A percentile compares a stretch with the other conserved stretches of the same genome.
Conservation (phyloP, 2,113 vertebrate genomes). For the Geococcyx californianus region DNA sequence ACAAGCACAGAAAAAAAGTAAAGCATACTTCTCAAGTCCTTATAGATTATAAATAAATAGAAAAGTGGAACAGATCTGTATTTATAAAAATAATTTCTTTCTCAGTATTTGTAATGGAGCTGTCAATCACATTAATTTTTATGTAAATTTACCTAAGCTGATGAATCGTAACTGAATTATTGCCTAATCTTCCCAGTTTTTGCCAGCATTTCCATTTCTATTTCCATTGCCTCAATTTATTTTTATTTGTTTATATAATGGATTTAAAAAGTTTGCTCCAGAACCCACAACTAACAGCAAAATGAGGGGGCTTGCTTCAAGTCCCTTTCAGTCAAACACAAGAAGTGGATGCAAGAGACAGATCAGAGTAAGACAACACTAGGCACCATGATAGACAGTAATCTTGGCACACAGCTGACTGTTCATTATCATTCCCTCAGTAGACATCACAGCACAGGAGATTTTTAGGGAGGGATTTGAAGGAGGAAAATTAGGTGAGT, state of each 20-base stretch:
- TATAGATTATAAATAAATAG: constrained; percentile 1
- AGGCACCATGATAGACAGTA: constrained; percentile 33
- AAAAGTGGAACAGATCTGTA: not conserved
- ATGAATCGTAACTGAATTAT: constrained; percentile 50
- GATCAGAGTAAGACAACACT: not conserved
- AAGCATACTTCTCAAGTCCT: not conserved
- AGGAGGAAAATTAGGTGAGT: constrained; percentile 65
- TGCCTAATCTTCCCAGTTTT: constrained; percentile 5
- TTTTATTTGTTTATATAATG: not conserved
- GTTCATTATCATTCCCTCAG: constrained; percentile 58
- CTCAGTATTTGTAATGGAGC: constrained; percentile 22
- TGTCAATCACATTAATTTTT: constrained; percentile 54
- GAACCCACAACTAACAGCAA: not conserved
- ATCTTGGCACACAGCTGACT: constrained; percentile 37
- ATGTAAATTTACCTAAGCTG: constrained; percentile 61
- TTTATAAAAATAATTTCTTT: constrained; percentile 24
- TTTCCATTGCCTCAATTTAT: not conserved
- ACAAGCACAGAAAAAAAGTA: no score
- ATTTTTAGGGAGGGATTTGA: constrained; percentile 64
- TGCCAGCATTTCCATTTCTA: constrained; percentile 19
- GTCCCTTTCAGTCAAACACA: not conserved
- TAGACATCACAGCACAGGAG: constrained; percentile 54
- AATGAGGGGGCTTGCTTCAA: not conserved
- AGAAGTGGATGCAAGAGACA: not conserved
- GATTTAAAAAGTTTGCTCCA: not conserved